A percentile compares a stretch with the other conserved stretches of the same genome.
phyloP scores from a whole-genome alignment of 1,140 invertebrate genomes.

The Conopomorpha cramerella region DNA sequence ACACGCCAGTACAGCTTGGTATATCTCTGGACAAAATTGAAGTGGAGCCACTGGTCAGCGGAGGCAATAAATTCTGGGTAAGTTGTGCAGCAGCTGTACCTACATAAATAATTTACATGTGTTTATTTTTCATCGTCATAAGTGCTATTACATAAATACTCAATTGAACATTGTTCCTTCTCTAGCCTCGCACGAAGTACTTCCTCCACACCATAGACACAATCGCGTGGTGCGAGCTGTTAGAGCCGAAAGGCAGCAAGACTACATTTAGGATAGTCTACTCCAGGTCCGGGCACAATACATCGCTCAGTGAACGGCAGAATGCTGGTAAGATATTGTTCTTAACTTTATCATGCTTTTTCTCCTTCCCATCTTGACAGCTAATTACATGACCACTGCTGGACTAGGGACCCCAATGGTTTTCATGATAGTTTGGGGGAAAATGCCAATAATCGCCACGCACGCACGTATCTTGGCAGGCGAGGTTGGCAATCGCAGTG shows the following conservation, averaged over 20 bases:
- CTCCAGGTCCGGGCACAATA: conserved; percentile 31
- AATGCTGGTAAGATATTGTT: conserved; percentile 25
- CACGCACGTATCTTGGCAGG: no score
- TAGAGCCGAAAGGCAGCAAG: conserved; percentile 68
- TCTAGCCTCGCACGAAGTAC: conserved; percentile 60
- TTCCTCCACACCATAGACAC: conserved; percentile 82
- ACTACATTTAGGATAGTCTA: conserved; percentile 69
- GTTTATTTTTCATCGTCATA: no score
- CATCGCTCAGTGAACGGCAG: conserved; percentile 21
- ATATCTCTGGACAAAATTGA: conserved; percentile 91
- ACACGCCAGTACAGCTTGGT: conserved; percentile 82
- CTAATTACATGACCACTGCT: no score
- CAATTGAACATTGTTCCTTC: no score
- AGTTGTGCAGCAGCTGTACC: conserved; percentile 34
- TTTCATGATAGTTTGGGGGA: no score
- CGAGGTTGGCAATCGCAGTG: no score
- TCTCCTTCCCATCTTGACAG: no score
- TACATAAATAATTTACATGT: no score
- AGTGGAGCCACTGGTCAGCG: conserved; percentile 80
- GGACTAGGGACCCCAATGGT: no score
- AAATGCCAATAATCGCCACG: no score
- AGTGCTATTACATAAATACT: no score
- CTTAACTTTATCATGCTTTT: no score
- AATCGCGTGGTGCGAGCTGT: conserved; percentile 84
- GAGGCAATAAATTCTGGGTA: conserved; percentile 73